Base-by-base conservation (phyloP, 2,113 vertebrate genomes). In the Rhabdomys dilectus region DNA sequence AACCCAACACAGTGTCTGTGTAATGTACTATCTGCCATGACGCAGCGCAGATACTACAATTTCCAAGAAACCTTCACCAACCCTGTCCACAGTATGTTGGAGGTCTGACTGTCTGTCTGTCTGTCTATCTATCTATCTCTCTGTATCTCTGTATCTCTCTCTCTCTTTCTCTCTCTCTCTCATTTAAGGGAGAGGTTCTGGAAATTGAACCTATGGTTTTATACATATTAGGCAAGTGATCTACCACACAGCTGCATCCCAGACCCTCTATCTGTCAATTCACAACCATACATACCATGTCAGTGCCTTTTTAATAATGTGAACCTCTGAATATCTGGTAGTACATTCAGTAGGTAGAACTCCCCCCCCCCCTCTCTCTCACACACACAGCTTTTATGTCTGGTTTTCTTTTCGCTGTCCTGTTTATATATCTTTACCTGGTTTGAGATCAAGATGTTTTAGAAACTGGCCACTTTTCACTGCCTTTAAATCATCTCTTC, bases 401-500 rank as follows among this genome's bases (percentile, higher is more conserved):
- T 91, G 70, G 21, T 19, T 75, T 92, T 87, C 64, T 82, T 45
- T 92, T 94, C 73, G 36, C 4, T 80, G 26, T 7, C 19, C 19
- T 92, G 86, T 90, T 48, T 75, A 80, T 88, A 80, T 68, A 84
- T 11, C 62, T 62, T 51, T 16, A 24, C 39, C 73, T 13, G 24
- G 42, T 58, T 89, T 88, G 56, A 91, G 24, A n/a, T 45, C 56
- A 68, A 42, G 81, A 22, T n/a, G 36, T 53, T 42, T 94, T 94
- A 88, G 21, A 72, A 26, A 85, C 5, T 75, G 56, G 29, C 19
- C 36, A 36, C 62, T 78, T 88, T 91, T 96, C 87, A 5, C 48
- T 82, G 2, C 82, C 36, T 48, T 93, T 90, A 88, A 92, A 91
- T 15, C 89, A 48, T 60, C 60, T 72, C 36, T 89, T 90, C 45